A percentile compares a stretch with the other conserved stretches of the same genome.
Conservation (phyloP, 2,888 invertebrate species). For the Drosophila robusta region DNA sequence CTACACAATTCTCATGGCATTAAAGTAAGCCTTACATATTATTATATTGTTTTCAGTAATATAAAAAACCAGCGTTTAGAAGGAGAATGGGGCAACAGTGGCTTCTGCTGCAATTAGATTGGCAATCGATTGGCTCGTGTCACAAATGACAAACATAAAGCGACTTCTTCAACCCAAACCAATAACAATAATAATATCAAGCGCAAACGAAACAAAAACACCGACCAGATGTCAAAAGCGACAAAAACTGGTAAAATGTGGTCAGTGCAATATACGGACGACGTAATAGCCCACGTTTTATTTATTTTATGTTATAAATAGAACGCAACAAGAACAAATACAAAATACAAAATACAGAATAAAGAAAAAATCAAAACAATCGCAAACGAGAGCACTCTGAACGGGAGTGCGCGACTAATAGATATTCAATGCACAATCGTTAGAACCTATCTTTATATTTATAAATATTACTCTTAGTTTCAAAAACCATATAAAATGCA, state of each 20-base stretch:
- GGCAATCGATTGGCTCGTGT: constrained; percentile 25
- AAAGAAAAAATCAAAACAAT: constrained; percentile 8
- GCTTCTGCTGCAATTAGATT: constrained; percentile 28
- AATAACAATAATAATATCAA: constrained; percentile 28
- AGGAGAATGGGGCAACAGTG: not conserved
- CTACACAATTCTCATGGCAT: constrained; percentile 3
- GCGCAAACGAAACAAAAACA: constrained; percentile 8
- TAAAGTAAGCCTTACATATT: not conserved
- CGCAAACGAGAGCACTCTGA: not conserved
- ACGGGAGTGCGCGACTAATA: not conserved
- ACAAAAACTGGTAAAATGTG: constrained; percentile 53
- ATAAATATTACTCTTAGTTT: too few relatives aligned
- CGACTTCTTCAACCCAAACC: constrained; percentile 30
- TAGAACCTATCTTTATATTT: too few relatives aligned
- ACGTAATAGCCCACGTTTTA: constrained; percentile 48
- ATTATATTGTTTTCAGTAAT: not conserved
- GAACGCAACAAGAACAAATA: constrained; percentile 18
- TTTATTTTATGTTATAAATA: constrained; percentile 54
- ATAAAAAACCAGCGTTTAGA: not conserved
- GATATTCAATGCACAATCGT: not conserved
- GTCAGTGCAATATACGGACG: constrained; percentile 43
- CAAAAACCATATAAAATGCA: too few relatives aligned
- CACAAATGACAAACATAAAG: constrained; percentile 26
- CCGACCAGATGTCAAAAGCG: constrained; percentile 41
- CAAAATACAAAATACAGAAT: constrained; percentile 18